Evolutionary conservation across 1,140 invertebrate genomes (phyloP), one percentile per base, ranked within the genome.

Genomic region (Drosophila pectinifera): DNA sequence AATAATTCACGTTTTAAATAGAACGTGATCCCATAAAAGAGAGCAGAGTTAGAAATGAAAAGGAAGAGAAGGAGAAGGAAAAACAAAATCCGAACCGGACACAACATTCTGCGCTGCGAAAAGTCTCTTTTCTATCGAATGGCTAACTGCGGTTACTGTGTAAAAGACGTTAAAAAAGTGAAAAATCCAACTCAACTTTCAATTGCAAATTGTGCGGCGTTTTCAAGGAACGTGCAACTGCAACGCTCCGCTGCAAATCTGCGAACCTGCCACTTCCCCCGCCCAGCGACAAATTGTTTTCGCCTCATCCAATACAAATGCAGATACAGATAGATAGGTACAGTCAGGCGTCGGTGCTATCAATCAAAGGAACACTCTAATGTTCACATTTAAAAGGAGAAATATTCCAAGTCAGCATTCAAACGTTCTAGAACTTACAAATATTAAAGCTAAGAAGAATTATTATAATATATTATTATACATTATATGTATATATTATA

Each of bases 1-100:
- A 73, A 89, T 88, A 84, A 68, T 89, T 89, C 84, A 89, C 84
- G 84, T 89, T 77, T 73, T 61, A 57, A 64, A 80, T 80, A 89
- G 84, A 89, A 89, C 84, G 84, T 89, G 84, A 80, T 89, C 84
- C 86, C 77, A 80, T 73, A 64, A 82, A 86, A 74, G 51, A 63
- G 53, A 59, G 49, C 42, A 43, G 51, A 56, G 28, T 48, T 53
- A 42, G 46, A 67, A 56, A 56, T 46, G 20, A 67, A 46, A 39
- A 74, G 64, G 63, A 11, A n/a, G 31, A 8, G 18, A 43, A 74
- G 64, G 63, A 11, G 13, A 38, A 8, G 18, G 39, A 64, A 54
- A 54, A 53, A 28, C 42, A 14, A 42, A 68, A 69, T 70, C 41
- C 67, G 24, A 55, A 56, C 48, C 67, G 67, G 67, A 59, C 67